Evolutionary conservation across 2,797 vertebrate species (phyloP).

Genomic region (Aphelocoma californica): DNA sequence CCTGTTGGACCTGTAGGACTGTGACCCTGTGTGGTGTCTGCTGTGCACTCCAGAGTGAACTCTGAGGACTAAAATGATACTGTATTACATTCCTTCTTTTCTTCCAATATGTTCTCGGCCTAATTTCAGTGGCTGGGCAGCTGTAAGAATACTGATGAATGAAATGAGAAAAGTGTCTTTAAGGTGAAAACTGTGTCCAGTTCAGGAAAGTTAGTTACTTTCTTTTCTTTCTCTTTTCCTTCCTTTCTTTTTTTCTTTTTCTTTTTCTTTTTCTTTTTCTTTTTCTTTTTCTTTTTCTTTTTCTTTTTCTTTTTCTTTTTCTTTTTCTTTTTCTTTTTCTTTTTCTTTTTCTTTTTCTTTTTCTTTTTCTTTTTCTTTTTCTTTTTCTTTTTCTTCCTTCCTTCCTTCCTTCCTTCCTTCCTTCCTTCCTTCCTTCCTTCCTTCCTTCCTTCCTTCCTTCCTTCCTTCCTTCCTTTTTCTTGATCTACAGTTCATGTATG

Average conservation of each 20-base stretch:
- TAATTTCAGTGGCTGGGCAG: not conserved
- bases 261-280: no score
- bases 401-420: not conserved
- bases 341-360: no score
- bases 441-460: no score
- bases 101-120: not conserved
- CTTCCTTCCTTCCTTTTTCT: not conserved
- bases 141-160: not conserved
- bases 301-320: no score
- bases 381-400: no score
- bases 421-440: no score
- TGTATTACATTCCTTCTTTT: not conserved
- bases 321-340: no score
- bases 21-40: not conserved
- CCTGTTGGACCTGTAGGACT: not conserved
- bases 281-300: no score
- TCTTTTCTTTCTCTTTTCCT: no score
- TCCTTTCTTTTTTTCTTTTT: not conserved
- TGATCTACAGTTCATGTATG: not conserved
- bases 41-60: not conserved
- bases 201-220: not conserved
- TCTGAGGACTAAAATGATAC: not conserved
- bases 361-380: no score
- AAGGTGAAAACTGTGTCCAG: not conserved
- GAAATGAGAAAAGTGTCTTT: not conserved